These are phyloP conservation scores for Adelosebastes latens DNA, from an alignment of 2,797 vertebrate species.

Conservation along the genomic window DNA sequence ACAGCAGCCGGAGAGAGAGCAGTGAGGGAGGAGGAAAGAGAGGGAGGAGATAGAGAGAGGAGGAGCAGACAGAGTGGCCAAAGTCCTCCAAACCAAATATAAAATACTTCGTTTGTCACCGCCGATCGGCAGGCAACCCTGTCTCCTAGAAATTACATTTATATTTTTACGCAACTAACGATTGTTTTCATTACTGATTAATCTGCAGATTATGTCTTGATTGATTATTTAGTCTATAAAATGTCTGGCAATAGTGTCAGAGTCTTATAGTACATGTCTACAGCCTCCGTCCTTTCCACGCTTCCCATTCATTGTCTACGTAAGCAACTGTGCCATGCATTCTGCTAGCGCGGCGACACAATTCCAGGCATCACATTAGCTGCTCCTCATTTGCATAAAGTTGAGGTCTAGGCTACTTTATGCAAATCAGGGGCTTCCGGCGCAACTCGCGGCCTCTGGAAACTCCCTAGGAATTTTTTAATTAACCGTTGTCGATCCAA, in stretches of 20 bases:
- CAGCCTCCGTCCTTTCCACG: too few species aligned
- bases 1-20: conserved; percentile 82
- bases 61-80: not conserved
- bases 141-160: not conserved
- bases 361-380: too few species aligned
- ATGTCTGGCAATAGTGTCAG: not conserved
- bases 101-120: not conserved
- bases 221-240: not conserved
- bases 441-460: rapidly evolving
- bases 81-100: not conserved
- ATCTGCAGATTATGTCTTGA: not conserved
- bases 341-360: too few species aligned
- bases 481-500: too few species aligned
- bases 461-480: too few species aligned
- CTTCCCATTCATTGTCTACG: too few species aligned
- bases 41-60: not conserved
- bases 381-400: too few species aligned
- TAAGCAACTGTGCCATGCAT: too few species aligned
- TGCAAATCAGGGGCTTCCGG: too few species aligned
- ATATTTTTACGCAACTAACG: not conserved
- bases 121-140: not conserved
- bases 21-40: not conserved
- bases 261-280: too few species aligned
- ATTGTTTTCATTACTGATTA: not conserved
- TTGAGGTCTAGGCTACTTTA: too few species aligned